phyloP scores from a whole-genome alignment of 2,797 vertebrate genomes.

The Xyrichtys novacula region DNA sequence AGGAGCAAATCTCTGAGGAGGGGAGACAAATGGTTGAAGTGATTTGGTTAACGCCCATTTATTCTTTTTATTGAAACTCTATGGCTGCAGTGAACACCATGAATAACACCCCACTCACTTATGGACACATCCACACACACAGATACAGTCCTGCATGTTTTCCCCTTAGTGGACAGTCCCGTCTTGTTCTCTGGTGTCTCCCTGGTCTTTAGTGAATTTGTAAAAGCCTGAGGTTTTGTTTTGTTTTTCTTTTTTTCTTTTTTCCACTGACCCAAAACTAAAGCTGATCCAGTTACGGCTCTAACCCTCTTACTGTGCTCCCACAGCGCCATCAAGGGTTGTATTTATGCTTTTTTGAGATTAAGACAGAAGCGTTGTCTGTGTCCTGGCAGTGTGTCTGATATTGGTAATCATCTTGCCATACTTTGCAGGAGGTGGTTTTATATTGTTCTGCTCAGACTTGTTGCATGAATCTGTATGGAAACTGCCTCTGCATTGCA shows the following conservation, averaged over 20 bases:
- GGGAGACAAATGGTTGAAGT: slow-evolving; percentile 18
- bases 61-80: not conserved
- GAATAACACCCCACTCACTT: too few relatives aligned
- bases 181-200: slow-evolving; percentile 53
- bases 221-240: slow-evolving; percentile 69
- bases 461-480: slow-evolving; percentile 37
- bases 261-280: slow-evolving; percentile 72
- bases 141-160: not conserved
- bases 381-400: slow-evolving; percentile 41
- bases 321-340: slow-evolving; percentile 37
- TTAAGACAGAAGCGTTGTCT: slow-evolving; percentile 34
- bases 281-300: slow-evolving; percentile 75
- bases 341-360: slow-evolving; percentile 22
- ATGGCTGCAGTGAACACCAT: not conserved
- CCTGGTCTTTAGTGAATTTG: slow-evolving; percentile 60
- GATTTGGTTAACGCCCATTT: slow-evolving; percentile 5
- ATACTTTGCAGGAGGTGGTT: slow-evolving; percentile 41
- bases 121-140: slow-evolving; percentile 3
- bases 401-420: slow-evolving; percentile 47
- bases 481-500: slow-evolving; percentile 19
- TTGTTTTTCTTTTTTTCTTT: slow-evolving; percentile 74
- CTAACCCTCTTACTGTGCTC: slow-evolving; percentile 56
- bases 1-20: slow-evolving; percentile 17
- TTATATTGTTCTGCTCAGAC: slow-evolving; percentile 47
- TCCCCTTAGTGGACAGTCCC: slow-evolving; percentile 46